A percentile compares a stretch with the other conserved stretches of the same genome.
phyloP scores from a whole-genome alignment of 2,888 invertebrate genomes.

The Trachelus troglodyta region DNA sequence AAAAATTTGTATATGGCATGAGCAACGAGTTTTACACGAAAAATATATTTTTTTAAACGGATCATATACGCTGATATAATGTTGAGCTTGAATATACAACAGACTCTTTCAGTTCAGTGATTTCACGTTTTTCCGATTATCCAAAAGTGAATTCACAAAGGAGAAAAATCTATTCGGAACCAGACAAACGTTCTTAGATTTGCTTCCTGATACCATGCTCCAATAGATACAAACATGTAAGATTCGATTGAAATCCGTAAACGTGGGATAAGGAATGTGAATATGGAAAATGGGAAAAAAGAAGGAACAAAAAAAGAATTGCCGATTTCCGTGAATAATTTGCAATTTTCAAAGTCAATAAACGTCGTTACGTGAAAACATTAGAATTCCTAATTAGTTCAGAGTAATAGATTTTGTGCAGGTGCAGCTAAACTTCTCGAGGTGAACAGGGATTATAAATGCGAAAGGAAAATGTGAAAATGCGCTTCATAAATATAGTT shows the following conservation, averaged over 20 bases:
- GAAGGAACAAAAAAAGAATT: neutral
- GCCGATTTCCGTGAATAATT: neutral
- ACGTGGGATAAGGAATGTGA: conserved; percentile 6
- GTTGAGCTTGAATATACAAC: neutral
- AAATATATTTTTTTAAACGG: no score
- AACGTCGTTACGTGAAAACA: neutral
- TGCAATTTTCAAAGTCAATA: neutral
- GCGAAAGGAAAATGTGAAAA: neutral
- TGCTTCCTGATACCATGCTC: neutral
- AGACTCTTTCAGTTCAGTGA: neutral
- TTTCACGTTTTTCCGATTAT: neutral
- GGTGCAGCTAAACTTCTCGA: neutral
- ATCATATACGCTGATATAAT: neutral
- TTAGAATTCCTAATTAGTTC: neutral
- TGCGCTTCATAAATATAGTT: neutral
- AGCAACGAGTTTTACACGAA: neutral
- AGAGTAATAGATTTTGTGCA: neutral
- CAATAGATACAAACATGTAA: neutral
- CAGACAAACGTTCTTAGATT: neutral
- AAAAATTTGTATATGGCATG: neutral
- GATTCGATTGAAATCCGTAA: neutral
- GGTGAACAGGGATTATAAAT: neutral
- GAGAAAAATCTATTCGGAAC: neutral
- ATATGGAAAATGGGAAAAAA: conserved; percentile 7
- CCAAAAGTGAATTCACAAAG: neutral